Evolutionary conservation across 2,113 vertebrate genomes (phyloP).

Genomic region (Chaenocephalus aceratus): DNA sequence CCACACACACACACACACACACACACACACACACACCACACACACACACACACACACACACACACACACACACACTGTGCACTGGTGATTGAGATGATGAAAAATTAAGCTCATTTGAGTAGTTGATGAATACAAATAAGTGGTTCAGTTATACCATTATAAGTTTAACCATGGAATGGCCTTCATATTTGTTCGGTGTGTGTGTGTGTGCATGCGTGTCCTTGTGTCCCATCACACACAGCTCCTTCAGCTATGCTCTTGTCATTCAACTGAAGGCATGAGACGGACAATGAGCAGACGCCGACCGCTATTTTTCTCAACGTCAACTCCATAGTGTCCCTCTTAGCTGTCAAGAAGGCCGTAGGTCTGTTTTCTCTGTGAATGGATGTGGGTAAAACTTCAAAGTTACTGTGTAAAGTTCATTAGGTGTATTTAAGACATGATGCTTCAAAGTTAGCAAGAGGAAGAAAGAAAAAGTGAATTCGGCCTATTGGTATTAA

Average conservation of each 20-base stretch:
- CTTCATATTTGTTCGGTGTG: constrained; percentile 54
- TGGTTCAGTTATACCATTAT: constrained; percentile 52
- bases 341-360: not conserved
- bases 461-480: not conserved
- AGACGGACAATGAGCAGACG: too few species aligned
- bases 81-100: constrained; percentile 61
- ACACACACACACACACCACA: constrained; percentile 5
- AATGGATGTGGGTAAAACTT: not conserved
- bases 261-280: constrained; percentile 69
- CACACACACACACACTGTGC: constrained; percentile 31
- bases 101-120: constrained; percentile 77
- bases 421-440: not conserved
- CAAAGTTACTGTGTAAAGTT: constrained; percentile 4
- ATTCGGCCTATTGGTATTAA: not conserved
- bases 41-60: constrained; percentile 18
- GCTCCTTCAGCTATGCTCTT: constrained; percentile 73
- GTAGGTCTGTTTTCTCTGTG: too few species aligned
- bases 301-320: too few species aligned
- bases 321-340: too few species aligned
- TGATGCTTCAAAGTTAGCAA: not conserved
- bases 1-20: constrained; percentile 14
- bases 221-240: constrained; percentile 60
- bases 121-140: constrained; percentile 74
- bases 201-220: constrained; percentile 38
- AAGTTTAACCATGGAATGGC: constrained; percentile 8